Evolutionary conservation across 1,140 invertebrate genomes (phyloP).

Genomic region (Drosophila repletoides): DNA sequence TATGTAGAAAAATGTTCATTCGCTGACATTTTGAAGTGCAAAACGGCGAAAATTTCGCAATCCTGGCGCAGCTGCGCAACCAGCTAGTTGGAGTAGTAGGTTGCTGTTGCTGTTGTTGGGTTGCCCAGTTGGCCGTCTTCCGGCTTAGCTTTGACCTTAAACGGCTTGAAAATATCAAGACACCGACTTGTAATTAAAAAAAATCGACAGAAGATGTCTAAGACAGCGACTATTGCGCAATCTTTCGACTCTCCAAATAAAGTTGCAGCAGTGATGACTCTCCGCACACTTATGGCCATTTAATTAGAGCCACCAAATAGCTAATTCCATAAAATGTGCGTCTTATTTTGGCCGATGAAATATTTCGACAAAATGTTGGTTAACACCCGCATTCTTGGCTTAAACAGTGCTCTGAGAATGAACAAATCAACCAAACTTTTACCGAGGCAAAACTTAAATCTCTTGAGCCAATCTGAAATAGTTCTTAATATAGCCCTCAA

Average conservation of each 20-base stretch:
- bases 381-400: conserved; percentile 26
- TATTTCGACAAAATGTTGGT: conserved; percentile 14
- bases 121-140: conserved; percentile 43
- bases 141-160: conserved; percentile 73
- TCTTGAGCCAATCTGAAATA: too few relatives aligned
- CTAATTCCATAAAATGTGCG: conserved; percentile 33
- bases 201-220: conserved; percentile 50
- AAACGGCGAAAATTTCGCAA: conserved; percentile 69
- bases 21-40: conserved; percentile 74
- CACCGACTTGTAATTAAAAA: conserved; percentile 64
- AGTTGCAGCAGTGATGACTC: conserved; percentile 7
- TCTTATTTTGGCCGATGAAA: not conserved
- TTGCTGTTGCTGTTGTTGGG: not conserved
- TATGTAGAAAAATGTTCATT: conserved; percentile 59
- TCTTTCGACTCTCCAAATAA: conserved; percentile 20
- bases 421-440: too few relatives aligned
- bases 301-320: conserved; percentile 48
- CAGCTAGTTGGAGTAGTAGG: not conserved
- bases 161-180: conserved; percentile 52
- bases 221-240: conserved; percentile 50
- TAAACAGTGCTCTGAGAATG: too few relatives aligned
- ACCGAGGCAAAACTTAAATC: too few relatives aligned
- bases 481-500: too few relatives aligned
- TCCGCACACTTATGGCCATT: conserved; percentile 40
- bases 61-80: conserved; percentile 25